Conservation (phyloP, 2,888 invertebrate species). For the Eueremaeus valkanovi region DNA sequence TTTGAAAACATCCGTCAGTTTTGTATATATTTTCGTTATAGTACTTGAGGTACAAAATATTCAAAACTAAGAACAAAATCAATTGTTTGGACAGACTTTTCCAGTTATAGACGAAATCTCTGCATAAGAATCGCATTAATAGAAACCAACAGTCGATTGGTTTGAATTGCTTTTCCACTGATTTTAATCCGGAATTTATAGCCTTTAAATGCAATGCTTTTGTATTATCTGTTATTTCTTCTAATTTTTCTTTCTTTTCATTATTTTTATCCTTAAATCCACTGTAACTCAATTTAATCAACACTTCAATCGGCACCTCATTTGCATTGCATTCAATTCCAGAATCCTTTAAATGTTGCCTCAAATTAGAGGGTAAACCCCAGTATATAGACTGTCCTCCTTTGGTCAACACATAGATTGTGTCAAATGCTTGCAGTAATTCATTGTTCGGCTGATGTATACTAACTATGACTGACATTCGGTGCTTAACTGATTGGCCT, state of each 20-base stretch:
- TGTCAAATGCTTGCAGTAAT: background rate
- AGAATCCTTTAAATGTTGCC: background rate
- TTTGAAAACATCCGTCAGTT: background rate
- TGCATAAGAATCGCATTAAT: too few relatives aligned
- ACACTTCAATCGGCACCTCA: background rate
- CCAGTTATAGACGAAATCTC: too few relatives aligned
- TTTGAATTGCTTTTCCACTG: background rate
- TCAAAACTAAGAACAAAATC: too few relatives aligned
- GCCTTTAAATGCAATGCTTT: too few relatives aligned
- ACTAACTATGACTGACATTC: too few relatives aligned
- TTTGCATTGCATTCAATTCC: background rate
- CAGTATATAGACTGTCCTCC: background rate
- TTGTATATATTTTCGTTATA: background rate
- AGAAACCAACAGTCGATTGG: background rate
- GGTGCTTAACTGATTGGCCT: too few relatives aligned
- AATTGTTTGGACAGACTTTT: too few relatives aligned
- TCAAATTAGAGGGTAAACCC: background rate
- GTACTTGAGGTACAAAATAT: too few relatives aligned
- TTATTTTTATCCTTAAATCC: background rate
- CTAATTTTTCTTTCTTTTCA: background rate
- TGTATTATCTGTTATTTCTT: background rate
- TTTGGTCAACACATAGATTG: slow-evolving; percentile 11
- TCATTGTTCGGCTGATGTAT: slow-evolving; percentile 15
- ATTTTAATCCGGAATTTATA: background rate
- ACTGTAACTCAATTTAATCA: background rate